phyloP scores from a whole-genome alignment of 2,797 vertebrate species.

The Valencia hispanica region DNA sequence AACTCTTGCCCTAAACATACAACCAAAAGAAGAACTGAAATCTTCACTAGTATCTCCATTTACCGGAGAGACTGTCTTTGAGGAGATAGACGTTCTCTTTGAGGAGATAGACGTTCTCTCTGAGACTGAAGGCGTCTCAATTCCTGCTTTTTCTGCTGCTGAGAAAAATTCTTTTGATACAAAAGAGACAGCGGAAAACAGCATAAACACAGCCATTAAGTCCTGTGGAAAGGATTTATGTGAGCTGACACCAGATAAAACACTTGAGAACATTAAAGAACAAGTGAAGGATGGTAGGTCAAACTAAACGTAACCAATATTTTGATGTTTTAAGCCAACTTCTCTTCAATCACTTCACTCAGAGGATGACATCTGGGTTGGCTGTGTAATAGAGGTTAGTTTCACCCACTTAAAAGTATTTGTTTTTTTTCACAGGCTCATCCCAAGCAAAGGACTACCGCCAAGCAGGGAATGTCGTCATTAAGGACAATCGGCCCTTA shows the following conservation, averaged over 20 bases:
- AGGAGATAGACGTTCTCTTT: no score
- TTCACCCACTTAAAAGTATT: not conserved
- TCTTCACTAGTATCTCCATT: no score
- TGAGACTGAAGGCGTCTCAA: no score
- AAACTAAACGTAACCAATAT: not conserved
- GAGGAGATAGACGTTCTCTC: no score
- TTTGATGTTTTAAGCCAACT: not conserved
- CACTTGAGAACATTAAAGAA: not conserved
- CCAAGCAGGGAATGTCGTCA: not conserved
- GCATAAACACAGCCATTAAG: not conserved
- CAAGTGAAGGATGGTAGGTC: not conserved
- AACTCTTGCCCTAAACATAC: not conserved
- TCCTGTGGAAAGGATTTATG: not conserved
- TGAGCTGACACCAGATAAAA: not conserved
- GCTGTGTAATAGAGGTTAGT: not conserved
- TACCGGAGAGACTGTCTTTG: no score
- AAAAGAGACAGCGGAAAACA: not conserved
- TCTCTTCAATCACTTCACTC: not conserved
- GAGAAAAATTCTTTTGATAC: not conserved
- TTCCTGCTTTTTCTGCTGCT: not conserved
- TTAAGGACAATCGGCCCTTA: not conserved
- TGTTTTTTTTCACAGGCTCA: not conserved
- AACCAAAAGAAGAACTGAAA: no score
- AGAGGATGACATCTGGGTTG: not conserved
- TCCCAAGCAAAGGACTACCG: not conserved